A percentile compares a stretch with the other conserved stretches of the same genome.
These are phyloP conservation scores for Temnopleurus reevesii DNA, from an alignment of 53 echinoderm and acorn worm species.

Conservation along the genomic window DNA sequence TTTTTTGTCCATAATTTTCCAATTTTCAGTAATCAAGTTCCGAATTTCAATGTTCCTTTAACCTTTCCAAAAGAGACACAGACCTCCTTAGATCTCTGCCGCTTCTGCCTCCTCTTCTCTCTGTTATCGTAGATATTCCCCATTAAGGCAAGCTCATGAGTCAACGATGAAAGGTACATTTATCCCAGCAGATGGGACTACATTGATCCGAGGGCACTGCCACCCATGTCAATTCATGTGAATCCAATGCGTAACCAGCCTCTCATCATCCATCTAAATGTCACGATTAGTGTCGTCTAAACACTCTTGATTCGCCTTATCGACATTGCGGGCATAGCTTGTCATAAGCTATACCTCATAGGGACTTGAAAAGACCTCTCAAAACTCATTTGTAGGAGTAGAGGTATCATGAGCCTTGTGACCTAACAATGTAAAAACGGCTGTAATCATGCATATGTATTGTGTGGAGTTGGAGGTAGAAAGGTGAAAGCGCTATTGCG, in stretches of 20 bases:
- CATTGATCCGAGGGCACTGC: background rate
- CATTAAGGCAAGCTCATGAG: background rate
- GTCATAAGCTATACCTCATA: background rate
- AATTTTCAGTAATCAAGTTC: no score
- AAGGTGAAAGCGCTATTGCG: background rate
- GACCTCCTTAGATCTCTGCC: no score
- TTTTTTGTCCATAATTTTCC: no score
- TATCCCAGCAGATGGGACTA: constrained; percentile 22
- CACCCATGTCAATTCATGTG: background rate
- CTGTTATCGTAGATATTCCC: background rate
- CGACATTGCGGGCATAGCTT: background rate
- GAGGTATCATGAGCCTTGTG: background rate
- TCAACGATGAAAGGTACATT: background rate
- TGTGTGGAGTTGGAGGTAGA: background rate
- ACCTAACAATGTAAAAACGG: background rate
- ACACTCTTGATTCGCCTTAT: constrained; percentile 13
- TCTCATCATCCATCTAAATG: constrained; percentile 30
- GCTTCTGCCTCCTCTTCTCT: no score
- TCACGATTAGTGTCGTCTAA: constrained; percentile 41
- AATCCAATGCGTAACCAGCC: background rate
- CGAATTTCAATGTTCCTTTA: no score
- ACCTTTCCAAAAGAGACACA: no score
- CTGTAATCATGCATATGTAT: background rate
- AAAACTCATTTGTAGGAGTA: constrained; percentile 7
- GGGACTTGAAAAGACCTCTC: constrained; percentile 3